phyloP scores from a whole-genome alignment of 1,140 invertebrate species.

The Leptopilina clavipes region DNA sequence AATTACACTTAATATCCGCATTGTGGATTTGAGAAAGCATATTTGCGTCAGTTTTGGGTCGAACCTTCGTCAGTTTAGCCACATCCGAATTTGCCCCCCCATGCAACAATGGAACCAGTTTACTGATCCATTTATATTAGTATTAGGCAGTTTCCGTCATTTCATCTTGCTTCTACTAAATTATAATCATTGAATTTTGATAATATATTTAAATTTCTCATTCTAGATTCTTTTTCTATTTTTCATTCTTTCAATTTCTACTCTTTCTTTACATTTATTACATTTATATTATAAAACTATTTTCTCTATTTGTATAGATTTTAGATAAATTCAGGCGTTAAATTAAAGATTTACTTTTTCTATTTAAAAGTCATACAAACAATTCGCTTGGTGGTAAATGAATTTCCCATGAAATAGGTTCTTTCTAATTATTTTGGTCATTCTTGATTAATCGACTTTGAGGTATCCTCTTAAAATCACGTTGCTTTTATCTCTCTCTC shows the following conservation, averaged over 20 bases:
- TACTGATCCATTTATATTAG: conserved; percentile 43
- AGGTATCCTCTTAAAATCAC: conserved; percentile 61
- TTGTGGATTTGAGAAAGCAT: conserved; percentile 35
- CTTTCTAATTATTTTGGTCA: conserved; percentile 44
- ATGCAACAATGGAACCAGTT: conserved; percentile 61
- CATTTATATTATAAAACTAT: too few relatives aligned
- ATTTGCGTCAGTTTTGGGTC: conserved; percentile 37
- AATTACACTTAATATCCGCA: conserved; percentile 45
- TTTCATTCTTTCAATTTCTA: too few relatives aligned
- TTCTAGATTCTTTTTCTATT: background rate
- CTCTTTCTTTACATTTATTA: too few relatives aligned
- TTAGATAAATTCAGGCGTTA: too few relatives aligned
- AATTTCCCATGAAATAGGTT: conserved; percentile 47
- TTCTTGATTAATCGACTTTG: conserved; percentile 61
- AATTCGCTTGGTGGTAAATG: conserved; percentile 23
- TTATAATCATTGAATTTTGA: background rate
- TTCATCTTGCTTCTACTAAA: conserved; percentile 19
- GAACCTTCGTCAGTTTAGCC: conserved; percentile 47
- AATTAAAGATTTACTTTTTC: too few relatives aligned
- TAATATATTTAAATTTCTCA: background rate
- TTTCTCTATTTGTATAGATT: too few relatives aligned
- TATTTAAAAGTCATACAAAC: background rate
- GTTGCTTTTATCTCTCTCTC: conserved; percentile 51
- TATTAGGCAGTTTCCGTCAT: conserved; percentile 43
- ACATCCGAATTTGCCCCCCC: conserved; percentile 52